Conservation (phyloP, 1,140 invertebrate genomes). For the Heliconius hewitsoni region DNA sequence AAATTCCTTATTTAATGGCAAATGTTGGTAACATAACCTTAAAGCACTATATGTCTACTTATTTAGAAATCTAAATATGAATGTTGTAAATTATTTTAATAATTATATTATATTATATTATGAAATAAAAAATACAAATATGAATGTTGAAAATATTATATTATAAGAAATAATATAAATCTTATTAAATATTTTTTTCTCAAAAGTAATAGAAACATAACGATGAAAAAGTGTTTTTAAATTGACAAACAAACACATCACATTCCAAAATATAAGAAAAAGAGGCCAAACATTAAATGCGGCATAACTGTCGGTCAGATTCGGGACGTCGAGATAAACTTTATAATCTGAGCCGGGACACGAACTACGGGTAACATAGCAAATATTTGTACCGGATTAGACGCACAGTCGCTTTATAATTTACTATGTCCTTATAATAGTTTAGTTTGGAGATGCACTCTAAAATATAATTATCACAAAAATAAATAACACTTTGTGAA, state of each 20-base stretch:
- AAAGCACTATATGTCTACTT: no score
- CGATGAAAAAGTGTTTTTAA: neutral
- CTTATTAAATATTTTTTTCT: neutral
- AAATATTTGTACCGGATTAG: slow-evolving; percentile 65
- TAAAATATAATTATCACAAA: no score
- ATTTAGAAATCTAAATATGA: neutral
- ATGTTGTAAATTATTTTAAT: neutral
- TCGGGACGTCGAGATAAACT: slow-evolving; percentile 64
- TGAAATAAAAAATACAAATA: neutral
- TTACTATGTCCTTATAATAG: neutral
- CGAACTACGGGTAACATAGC: slow-evolving; percentile 53
- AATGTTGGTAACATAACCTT: no score
- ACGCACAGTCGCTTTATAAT: slow-evolving; percentile 36
- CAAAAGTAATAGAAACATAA: neutral
- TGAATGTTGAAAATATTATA: neutral
- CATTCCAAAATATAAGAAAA: slow-evolving; percentile 6
- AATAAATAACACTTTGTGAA: no score
- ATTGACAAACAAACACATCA: neutral
- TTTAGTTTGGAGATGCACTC: no score
- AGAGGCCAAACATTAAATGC: slow-evolving; percentile 5
- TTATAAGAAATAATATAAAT: neutral
- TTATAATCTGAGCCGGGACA: slow-evolving; percentile 63
- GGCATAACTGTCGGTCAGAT: slow-evolving; percentile 53
- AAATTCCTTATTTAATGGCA: neutral
- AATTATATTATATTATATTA: no score